Base-by-base conservation (phyloP, 2,888 invertebrate species). In the Caenorhabditis afra region DNA sequence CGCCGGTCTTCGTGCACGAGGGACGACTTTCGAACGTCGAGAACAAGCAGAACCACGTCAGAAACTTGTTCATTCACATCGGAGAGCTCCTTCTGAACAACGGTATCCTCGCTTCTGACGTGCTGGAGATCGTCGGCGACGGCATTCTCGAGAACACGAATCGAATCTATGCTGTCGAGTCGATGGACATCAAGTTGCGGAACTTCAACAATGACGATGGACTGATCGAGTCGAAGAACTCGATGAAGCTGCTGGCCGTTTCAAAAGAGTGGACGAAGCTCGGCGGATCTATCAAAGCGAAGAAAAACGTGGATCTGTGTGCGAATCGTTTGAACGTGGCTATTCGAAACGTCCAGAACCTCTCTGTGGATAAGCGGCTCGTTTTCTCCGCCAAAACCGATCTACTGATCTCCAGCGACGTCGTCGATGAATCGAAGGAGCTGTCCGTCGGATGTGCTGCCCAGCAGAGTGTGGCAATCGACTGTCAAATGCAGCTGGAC, bases 121-220 rank as follows among this genome's bases (percentile, higher is more conserved):
- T 53, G 20, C 49, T 83, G 65, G 71, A 79, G 52, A 79, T 83
- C 14, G 50, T 66, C 55, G 83, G 83, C 4, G 81, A 83, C 47
- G 83, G 83, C 0, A 70, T 80, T 12, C 78, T 85, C 8, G 83
- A 84, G 50, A 85, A 85, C 52, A 62, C 77, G 8, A 82, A 81
- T 57, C 52, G 83, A 11, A 82, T 85, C 5, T 84, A 80, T 66
- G 84, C 85, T 1, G 79, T 78, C 3, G 81, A 84, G n/a, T 64
- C 78, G 0, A 81, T 85, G 81, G 81, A 82, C 64, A 85, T 85
- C 39, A 76, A 81, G 11, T 52, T 84, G 49, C 61, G 71, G 22
- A 85, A 84, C 53, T 84, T 85, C 49, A 44, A 71, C 59, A 85
- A 85, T 55, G 84, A 85, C 49, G 79, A 84, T 58, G 84, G 81